Evolutionary conservation across 1,140 invertebrate species (phyloP).

Genomic region (Conus ventricosus): DNA sequence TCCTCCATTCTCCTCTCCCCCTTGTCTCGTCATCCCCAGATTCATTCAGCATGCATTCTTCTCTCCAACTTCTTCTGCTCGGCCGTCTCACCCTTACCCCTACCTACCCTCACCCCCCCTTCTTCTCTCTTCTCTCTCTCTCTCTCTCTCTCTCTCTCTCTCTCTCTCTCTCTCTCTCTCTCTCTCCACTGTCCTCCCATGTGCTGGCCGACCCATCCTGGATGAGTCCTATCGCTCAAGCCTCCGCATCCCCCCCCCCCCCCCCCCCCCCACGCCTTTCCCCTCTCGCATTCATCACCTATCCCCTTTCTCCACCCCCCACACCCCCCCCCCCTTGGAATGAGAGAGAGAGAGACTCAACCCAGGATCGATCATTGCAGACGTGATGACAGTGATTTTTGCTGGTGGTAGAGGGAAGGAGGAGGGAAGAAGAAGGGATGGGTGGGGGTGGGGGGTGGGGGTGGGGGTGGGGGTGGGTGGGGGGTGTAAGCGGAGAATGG

Average conservation of each 20-base stretch:
- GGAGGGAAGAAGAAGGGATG: too few species aligned
- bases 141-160: constrained; percentile 31
- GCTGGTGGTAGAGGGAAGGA: neutral
- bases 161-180: constrained; percentile 20
- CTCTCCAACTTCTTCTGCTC: neutral
- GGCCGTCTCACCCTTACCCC: neutral
- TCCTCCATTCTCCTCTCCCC: too few species aligned
- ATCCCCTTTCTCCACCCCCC: too few species aligned
- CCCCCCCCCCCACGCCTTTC: too few species aligned
- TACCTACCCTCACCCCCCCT: neutral
- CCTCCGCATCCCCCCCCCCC: neutral
- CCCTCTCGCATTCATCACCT: too few species aligned
- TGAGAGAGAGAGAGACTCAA: neutral
- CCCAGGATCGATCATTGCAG: neutral
- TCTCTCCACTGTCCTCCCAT: too few species aligned
- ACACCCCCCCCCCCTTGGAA: too few species aligned
- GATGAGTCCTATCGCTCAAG: neutral
- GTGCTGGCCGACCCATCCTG: neutral
- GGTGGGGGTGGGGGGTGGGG: too few species aligned
- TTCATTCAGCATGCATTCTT: neutral
- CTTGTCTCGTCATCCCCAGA: too few species aligned
- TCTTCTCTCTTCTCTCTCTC: too few species aligned
- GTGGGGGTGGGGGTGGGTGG: too few species aligned
- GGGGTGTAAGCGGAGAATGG: too few species aligned
- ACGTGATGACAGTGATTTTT: neutral